Percentiles rank a stretch among this genome's conserved stretches.
Conservation (phyloP, 1,140 invertebrate species). For the Triops cancriformis region DNA sequence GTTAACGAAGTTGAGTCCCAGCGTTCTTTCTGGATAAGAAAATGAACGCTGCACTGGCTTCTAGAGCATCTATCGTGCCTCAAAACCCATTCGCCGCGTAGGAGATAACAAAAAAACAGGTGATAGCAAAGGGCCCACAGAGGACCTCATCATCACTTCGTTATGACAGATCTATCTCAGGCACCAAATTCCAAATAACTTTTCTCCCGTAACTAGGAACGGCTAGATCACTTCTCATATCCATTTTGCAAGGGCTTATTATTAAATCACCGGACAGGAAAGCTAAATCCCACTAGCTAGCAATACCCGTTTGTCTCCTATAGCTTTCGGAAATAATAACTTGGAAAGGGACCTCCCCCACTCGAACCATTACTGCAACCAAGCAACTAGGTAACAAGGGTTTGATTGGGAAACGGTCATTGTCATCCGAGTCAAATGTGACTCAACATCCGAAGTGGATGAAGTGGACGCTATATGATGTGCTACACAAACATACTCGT, state of each 20-base stretch:
- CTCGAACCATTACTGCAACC: background rate
- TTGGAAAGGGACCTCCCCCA: background rate
- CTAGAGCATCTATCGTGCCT: background rate
- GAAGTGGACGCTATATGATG: background rate
- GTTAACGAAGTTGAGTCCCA: background rate
- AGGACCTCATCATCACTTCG: background rate
- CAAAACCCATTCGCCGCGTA: background rate
- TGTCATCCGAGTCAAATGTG: background rate
- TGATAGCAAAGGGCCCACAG: background rate
- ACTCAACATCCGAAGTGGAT: background rate
- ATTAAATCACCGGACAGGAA: too few relatives aligned
- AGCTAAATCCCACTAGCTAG: too few relatives aligned
- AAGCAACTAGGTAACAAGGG: background rate
- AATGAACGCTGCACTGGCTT: slow-evolving; percentile 1
- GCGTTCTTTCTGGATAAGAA: background rate
- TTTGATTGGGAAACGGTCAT: background rate
- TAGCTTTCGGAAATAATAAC: background rate
- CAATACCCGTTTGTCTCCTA: background rate
- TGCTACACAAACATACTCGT: background rate
- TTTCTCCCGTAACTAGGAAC: background rate
- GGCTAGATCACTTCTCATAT: background rate
- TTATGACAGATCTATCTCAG: slow-evolving; percentile 1
- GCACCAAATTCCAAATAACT: background rate
- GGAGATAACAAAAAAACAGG: background rate
- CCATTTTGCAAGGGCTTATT: background rate